These are phyloP conservation scores for Venturia canescens DNA, from an alignment of 1,140 invertebrate genomes.

Conservation along the genomic window DNA sequence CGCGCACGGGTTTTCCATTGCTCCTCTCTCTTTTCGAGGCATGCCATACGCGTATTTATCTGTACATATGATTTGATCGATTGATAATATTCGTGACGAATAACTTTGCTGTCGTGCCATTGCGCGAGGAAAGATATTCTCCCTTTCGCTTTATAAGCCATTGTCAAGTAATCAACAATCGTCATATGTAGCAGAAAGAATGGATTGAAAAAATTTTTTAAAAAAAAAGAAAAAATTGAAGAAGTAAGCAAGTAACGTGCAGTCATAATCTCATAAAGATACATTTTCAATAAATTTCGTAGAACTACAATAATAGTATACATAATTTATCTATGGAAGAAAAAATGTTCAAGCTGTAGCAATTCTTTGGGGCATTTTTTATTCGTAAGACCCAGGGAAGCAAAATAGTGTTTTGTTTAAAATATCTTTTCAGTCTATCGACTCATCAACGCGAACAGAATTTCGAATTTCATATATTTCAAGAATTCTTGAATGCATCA, in stretches of 20 bases:
- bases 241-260: slow-evolving; percentile 52
- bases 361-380: neutral
- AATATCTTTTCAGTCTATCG: neutral
- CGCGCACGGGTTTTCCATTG: neutral
- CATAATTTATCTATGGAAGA: neutral
- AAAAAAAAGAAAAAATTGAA: slow-evolving; percentile 12
- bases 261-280: slow-evolving; percentile 37
- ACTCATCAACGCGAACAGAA: no score
- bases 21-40: neutral
- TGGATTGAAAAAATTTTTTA: neutral
- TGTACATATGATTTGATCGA: neutral
- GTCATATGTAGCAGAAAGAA: slow-evolving; percentile 1
- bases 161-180: neutral
- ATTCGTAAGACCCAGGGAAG: neutral
- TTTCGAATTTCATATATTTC: no score
- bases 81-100: neutral
- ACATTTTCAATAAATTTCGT: neutral
- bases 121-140: neutral
- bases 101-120: neutral
- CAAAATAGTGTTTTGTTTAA: neutral
- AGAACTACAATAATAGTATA: neutral
- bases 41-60: neutral
- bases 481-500: no score
- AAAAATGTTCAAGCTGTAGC: neutral
- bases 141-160: neutral